Conservation (phyloP, 2,888 invertebrate genomes). For the Drosophila koepferae region DNA sequence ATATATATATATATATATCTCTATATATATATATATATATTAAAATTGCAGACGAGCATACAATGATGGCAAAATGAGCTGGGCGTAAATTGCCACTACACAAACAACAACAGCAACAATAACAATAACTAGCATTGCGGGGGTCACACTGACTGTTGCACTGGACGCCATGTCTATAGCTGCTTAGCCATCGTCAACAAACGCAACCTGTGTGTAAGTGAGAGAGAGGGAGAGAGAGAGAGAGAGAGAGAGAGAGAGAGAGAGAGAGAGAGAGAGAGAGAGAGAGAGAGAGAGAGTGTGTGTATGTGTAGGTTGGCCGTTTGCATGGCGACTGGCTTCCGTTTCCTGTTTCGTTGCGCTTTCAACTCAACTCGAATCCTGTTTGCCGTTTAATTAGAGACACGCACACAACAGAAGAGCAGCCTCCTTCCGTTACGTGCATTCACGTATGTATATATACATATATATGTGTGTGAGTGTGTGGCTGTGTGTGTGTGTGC, state of each 20-base stretch:
- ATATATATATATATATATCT: no score
- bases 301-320: conserved; percentile 47
- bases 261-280: background rate
- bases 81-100: conserved; percentile 53
- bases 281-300: background rate
- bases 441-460: conserved; percentile 41
- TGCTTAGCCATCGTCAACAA: conserved; percentile 74
- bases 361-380: conserved; percentile 80
- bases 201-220: conserved; percentile 44
- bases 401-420: conserved; percentile 69
- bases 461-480: conserved; percentile 17
- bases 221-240: background rate
- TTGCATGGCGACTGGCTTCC: conserved; percentile 78
- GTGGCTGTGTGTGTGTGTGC: conserved; percentile 17
- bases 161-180: conserved; percentile 55
- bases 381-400: conserved; percentile 81
- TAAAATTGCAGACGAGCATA: conserved; percentile 48
- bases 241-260: background rate
- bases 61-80: conserved; percentile 71
- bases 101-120: conserved; percentile 21
- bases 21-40: conserved; percentile 31
- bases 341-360: conserved; percentile 81
- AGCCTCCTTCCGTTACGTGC: conserved; percentile 74
- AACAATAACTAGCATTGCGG: conserved; percentile 20
- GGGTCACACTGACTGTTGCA: conserved; percentile 51